phyloP scores from a whole-genome alignment of 2,113 vertebrate species.

The Neodon shergylaensis region DNA sequence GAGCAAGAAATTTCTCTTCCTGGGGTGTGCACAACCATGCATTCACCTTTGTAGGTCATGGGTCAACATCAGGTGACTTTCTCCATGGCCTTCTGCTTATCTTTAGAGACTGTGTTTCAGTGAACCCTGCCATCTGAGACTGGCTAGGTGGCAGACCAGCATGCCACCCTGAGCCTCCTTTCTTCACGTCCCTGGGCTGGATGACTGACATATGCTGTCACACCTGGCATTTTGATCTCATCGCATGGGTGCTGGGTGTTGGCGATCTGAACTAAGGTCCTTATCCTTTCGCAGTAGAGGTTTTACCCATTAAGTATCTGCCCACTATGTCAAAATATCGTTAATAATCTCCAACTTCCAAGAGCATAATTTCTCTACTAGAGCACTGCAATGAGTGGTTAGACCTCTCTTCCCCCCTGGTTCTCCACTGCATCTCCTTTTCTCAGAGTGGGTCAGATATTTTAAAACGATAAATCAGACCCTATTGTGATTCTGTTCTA shows the following conservation, averaged over 20 bases:
- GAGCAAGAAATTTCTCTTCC: background rate
- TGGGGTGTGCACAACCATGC: background rate
- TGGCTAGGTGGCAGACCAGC: background rate
- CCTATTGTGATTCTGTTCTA: background rate
- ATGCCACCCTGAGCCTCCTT: background rate
- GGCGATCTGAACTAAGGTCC: background rate
- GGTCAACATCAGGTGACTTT: background rate
- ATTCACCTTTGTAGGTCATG: background rate
- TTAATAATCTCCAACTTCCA: background rate
- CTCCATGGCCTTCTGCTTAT: background rate
- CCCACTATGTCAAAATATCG: background rate
- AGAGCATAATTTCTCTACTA: background rate
- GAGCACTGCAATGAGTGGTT: background rate
- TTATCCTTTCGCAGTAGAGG: background rate
- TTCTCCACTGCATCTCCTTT: background rate
- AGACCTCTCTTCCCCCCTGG: background rate
- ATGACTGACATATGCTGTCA: background rate
- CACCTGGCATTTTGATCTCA: background rate
- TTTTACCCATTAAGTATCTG: background rate
- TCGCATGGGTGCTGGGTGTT: background rate
- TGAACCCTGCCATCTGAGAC: background rate
- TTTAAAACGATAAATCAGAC: background rate
- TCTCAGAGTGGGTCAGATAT: background rate
- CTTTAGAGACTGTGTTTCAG: background rate
- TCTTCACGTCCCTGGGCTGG: background rate